Base-by-base conservation (phyloP, 2,797 vertebrate genomes). In the Mus minutoides region DNA sequence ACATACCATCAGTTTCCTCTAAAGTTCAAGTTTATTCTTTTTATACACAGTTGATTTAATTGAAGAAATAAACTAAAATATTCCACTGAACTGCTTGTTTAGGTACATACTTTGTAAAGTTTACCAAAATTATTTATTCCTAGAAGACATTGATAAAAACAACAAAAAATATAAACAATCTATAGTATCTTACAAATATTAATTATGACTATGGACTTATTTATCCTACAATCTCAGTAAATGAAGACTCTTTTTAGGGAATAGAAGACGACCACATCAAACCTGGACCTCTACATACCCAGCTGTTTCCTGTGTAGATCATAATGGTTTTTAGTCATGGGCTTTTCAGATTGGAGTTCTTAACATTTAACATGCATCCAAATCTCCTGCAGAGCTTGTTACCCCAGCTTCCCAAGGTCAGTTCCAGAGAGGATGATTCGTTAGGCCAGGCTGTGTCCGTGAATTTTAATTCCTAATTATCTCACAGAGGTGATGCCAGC, bases 11-110 rank as follows among this genome's bases (percentile, higher is more conserved):
- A 52, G 7, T 19, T 94, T 92, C 26, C 43, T 71, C 90, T 79
- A 90, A 90, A 86, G 49, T 92, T 94, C 85, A 71, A 96, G 94
- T 91, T 94, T 87, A 96, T 84, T 92, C 52, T 94, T 46, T 58
- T 6, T 88, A 49, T 75, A 83, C 88, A 67, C 43, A 93, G 60
- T 78, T 93, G 40, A 77, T 71, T 91, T 87, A 84, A 40, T 64
- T 80, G 90, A 87, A 77, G 87, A 89, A 76, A 52, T 88, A n/a
- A 76, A 78, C 75, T 85, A 84, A 88, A 90, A 64, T 87, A 78
- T 54, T 10, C n/a, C 31, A 92, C 76, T 26, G 69, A 80, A 78
- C 21, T 82, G 22, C 56, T 80, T 84, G 83, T 76, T 91, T 84
- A 95, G 90, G 69, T 10, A 77, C 87, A 69, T 3, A 88, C 4